phyloP scores from a whole-genome alignment of 2,888 invertebrate species.

The Oeneis ivallda region DNA sequence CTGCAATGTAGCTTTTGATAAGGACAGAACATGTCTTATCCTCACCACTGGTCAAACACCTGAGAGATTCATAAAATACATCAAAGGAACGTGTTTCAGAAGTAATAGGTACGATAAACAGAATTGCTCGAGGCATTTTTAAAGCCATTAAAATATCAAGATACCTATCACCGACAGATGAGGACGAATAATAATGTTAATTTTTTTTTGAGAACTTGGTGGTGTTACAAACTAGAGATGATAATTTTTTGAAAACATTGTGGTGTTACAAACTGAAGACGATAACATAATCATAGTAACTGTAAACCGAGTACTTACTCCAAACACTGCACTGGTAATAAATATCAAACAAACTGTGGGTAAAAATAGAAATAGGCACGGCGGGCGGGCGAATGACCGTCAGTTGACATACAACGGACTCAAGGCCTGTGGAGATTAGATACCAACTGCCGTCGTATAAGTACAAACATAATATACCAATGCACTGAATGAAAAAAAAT shows the following conservation, averaged over 20 bases:
- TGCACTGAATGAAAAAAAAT: slow-evolving; percentile 50
- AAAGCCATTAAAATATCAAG: too few species aligned
- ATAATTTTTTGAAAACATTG: not conserved
- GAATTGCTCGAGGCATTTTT: too few species aligned
- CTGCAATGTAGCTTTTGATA: not conserved
- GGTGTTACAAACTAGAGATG: too few species aligned
- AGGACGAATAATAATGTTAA: too few species aligned
- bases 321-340: slow-evolving; percentile 53
- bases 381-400: slow-evolving; percentile 73
- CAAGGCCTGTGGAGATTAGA: slow-evolving; percentile 79
- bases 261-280: slow-evolving; percentile 44
- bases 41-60: not conserved
- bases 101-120: not conserved
- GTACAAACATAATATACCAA: slow-evolving; percentile 60
- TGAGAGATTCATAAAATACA: too few species aligned
- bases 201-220: too few species aligned
- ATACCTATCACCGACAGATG: too few species aligned
- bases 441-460: slow-evolving; percentile 68
- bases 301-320: slow-evolving; percentile 52
- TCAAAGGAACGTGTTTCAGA: not conserved
- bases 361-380: slow-evolving; percentile 73
- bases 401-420: slow-evolving; percentile 77
- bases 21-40: not conserved
- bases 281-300: slow-evolving; percentile 60
- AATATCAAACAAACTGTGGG: slow-evolving; percentile 71